Percentiles rank a stretch among this genome's conserved stretches.
phyloP scores from a whole-genome alignment of 2,888 invertebrate species.

The Creontiades dilutus region DNA sequence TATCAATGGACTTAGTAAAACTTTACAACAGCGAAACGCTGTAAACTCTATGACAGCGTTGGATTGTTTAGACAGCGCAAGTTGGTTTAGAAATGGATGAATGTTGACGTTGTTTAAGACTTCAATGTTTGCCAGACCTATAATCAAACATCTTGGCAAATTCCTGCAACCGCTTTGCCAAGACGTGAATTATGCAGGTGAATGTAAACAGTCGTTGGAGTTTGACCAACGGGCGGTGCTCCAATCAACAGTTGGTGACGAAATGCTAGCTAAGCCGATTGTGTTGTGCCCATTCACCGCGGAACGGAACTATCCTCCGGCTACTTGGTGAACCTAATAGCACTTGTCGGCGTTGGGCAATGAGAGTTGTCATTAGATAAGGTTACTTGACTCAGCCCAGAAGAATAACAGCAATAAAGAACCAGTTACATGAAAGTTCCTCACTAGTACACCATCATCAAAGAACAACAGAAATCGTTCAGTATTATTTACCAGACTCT shows the following conservation, averaged over 20 bases:
- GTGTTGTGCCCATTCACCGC: slow-evolving; percentile 2
- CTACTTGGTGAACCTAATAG: background rate
- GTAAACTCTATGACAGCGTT: no score
- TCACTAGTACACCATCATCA: no score
- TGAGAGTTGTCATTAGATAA: background rate
- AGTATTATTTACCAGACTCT: no score
- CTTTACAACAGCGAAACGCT: no score
- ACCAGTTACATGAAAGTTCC: no score
- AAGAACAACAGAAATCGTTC: no score
- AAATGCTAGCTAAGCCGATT: slow-evolving; percentile 5
- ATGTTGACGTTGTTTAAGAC: no score
- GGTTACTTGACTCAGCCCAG: background rate
- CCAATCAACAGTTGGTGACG: slow-evolving; percentile 34
- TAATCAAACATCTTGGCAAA: background rate
- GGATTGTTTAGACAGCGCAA: no score
- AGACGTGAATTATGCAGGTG: background rate
- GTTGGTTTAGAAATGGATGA: no score
- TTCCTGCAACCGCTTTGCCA: background rate
- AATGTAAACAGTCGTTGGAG: slow-evolving; percentile 3
- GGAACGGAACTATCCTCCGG: background rate
- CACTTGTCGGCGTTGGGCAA: background rate
- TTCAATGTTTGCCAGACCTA: background rate
- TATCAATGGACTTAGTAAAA: no score
- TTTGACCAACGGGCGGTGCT: background rate
- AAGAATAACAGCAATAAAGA: no score